phyloP scores from a whole-genome alignment of 2,797 vertebrate genomes.

The Malacoraja senta region DNA sequence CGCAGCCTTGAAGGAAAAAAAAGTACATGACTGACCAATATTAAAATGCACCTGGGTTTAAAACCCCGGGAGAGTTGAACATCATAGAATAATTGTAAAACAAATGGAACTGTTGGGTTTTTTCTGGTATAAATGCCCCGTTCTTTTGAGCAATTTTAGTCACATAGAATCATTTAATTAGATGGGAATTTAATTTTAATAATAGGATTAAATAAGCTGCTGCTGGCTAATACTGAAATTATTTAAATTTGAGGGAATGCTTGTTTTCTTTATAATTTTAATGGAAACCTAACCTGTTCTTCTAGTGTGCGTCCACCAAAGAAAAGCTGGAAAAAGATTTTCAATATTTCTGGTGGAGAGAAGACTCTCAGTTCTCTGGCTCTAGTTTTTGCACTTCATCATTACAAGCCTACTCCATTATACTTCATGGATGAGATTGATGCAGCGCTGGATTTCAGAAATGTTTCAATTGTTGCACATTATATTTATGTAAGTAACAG shows the following conservation, averaged over 20 bases:
- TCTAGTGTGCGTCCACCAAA: constrained; percentile 88
- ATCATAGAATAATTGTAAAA: neutral
- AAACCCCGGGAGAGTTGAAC: neutral
- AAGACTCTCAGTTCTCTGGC: constrained; percentile 95
- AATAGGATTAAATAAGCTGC: neutral
- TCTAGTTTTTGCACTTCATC: constrained; percentile 91
- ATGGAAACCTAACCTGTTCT: constrained; percentile 13
- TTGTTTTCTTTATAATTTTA: neutral
- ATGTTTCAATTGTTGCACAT: constrained; percentile 91
- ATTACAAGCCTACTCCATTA: constrained; percentile 91
- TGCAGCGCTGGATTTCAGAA: constrained; percentile 94
- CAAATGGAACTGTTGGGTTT: neutral
- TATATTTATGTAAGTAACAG: constrained; percentile 87
- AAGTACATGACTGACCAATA: neutral
- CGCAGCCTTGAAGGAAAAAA: neutral
- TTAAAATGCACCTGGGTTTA: neutral
- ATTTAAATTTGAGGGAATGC: neutral
- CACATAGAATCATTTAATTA: neutral
- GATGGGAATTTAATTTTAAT: too few relatives aligned
- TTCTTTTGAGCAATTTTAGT: neutral
- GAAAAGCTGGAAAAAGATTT: constrained; percentile 99
- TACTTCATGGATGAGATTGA: constrained; percentile 99
- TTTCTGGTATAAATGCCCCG: neutral
- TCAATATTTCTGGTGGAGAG: constrained; percentile 92
- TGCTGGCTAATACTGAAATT: neutral